Percentiles rank a stretch among this genome's conserved stretches.
These are phyloP conservation scores for Amaurobius ferox DNA, from an alignment of 2,888 invertebrate genomes.

Conservation along the genomic window DNA sequence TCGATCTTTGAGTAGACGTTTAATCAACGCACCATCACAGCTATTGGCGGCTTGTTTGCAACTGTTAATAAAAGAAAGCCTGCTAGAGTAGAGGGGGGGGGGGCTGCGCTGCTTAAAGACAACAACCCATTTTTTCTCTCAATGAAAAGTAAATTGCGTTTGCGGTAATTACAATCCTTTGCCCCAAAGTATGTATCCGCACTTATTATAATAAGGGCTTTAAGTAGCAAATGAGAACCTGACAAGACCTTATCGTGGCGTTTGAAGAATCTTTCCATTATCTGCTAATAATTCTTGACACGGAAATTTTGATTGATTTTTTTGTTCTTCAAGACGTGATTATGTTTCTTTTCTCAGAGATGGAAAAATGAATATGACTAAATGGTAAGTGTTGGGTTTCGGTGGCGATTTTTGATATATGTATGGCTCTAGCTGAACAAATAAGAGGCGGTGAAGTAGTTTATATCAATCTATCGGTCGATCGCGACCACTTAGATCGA, in stretches of 20 bases:
- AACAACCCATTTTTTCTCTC: neutral
- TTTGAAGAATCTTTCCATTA: conserved; percentile 32
- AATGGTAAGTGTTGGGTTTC: no score
- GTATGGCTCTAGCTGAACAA: no score
- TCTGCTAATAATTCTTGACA: conserved; percentile 40
- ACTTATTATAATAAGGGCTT: conserved; percentile 15
- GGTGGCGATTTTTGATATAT: no score
- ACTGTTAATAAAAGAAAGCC: no score
- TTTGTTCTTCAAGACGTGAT: neutral
- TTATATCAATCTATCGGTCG: no score
- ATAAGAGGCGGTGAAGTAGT: no score
- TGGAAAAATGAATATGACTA: neutral
- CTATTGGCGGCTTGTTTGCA: no score
- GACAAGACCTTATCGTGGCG: conserved; percentile 20
- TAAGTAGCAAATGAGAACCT: conserved; percentile 26
- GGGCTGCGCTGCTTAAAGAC: no score
- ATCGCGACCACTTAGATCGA: no score
- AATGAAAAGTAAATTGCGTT: conserved; percentile 23
- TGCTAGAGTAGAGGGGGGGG: no score
- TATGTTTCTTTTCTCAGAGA: neutral
- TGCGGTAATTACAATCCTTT: conserved; percentile 20
- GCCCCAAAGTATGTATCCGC: neutral
- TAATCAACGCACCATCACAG: no score
- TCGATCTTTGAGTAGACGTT: no score
- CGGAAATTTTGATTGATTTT: conserved; percentile 49